Percentiles rank a stretch among this genome's conserved stretches.
These are phyloP conservation scores for Poecilia velifera DNA, from an alignment of 2,797 vertebrate species.

Conservation along the genomic window DNA sequence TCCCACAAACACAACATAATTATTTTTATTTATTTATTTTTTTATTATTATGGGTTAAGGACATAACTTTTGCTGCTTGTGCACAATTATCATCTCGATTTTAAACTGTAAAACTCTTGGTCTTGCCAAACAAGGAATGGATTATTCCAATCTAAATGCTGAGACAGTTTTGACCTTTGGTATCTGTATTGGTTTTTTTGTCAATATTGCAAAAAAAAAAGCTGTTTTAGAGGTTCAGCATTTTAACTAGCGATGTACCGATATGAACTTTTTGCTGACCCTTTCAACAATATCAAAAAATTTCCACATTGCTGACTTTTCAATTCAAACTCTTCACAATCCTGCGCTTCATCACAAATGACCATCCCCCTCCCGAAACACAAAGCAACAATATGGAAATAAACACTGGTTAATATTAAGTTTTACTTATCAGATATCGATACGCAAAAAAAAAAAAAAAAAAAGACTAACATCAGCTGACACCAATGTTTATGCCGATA, in stretches of 20 bases:
- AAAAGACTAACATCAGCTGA: not conserved
- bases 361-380: not conserved
- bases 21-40: no score
- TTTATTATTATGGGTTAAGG: not conserved
- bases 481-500: not conserved
- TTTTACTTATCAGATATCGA: not conserved
- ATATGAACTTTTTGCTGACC: no score
- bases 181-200: not conserved
- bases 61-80: not conserved
- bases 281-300: no score
- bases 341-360: not conserved
- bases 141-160: not conserved
- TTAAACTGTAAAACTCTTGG: not conserved
- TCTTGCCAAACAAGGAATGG: not conserved
- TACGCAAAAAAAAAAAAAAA: not conserved
- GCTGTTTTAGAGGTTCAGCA: not conserved
- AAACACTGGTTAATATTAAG: not conserved
- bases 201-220: not conserved
- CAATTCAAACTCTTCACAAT: not conserved
- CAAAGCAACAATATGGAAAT: not conserved
- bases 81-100: not conserved
- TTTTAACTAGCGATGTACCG: not conserved
- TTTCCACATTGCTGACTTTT: no score
- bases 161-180: not conserved
- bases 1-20: not conserved